These are phyloP conservation scores for Hylia prasina DNA, from an alignment of 2,113 vertebrate genomes.

Conservation along the genomic window DNA sequence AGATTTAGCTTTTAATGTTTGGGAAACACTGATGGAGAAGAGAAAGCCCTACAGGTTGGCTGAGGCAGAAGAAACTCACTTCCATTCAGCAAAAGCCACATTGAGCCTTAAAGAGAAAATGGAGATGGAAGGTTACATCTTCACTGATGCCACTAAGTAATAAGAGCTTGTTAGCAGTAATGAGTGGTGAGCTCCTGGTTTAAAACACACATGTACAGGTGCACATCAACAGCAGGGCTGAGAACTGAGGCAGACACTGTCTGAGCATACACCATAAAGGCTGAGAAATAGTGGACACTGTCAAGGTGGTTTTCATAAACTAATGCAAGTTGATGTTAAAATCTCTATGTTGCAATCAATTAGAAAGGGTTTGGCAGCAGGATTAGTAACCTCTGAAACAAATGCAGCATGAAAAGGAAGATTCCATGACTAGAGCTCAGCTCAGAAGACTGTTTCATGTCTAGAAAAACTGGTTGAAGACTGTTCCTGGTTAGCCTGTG, in stretches of 20 bases:
- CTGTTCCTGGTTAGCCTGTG: background rate
- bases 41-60: background rate
- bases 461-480: background rate
- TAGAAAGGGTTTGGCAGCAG: background rate
- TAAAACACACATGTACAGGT: background rate
- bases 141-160: background rate
- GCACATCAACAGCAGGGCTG: background rate
- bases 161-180: background rate
- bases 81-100: background rate
- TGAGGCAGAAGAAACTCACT: background rate
- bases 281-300: background rate
- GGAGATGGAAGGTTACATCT: background rate
- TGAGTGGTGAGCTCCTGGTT: background rate
- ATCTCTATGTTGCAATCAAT: background rate
- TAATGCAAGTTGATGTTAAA: background rate
- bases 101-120: background rate
- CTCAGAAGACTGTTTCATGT: background rate
- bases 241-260: accelerated
- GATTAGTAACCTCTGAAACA: background rate
- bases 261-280: background rate
- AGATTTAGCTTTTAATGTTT: background rate
- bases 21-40: background rate
- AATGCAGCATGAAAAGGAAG: background rate
- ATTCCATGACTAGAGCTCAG: background rate
- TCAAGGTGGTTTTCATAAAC: background rate